Base-by-base conservation (phyloP, 2,888 invertebrate genomes). In the Pseudococcus jackbeardsleyi region DNA sequence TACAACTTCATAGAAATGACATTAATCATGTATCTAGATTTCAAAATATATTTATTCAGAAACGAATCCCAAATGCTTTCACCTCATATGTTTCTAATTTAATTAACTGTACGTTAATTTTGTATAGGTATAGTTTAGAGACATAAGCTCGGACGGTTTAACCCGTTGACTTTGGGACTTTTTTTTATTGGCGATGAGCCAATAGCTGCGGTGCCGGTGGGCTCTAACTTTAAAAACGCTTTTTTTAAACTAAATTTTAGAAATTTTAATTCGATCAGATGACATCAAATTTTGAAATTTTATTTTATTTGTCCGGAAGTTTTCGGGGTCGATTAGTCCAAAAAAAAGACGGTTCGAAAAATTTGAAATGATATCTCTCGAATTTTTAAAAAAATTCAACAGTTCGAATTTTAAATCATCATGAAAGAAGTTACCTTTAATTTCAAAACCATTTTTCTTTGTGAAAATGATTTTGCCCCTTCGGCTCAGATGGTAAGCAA, bases 11-110 rank as follows among this genome's bases (percentile, higher is more conserved):
- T 85, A 64, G 85, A 85, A 42, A 85, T 59, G 85, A 85, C 85
- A 85, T 85, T 59, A 85, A 85, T 85, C 85, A 85, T 19, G 64
- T 85, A 85, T 85, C 85, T 59, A 64, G 64, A 85, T 59, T 85
- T 54, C 42, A 85, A 54, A 84, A 84, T 33, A 84, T 33, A 54
- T 50, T 84, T 46, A 46, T 82, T 82, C 79, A 33, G 79, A 82
- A 39, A 82, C 79, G n/a, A 46, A 82, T 19, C 19, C 46, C 79
- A 82, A 82, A 82, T 82, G 79, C 79, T 46, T 46, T 46, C 79
- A 46, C 46, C 26, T 82, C 79, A 82, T 46, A 82, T 82, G 79
- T 46, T 82, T 82, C 79, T 82, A 82, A 82, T 82, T 82, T 82
- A 82, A 54, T 84, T 46, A 84, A 84, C 50, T 26, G 42, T 42